Conservation (phyloP, 2,113 vertebrate genomes). For the Silurus meridionalis region DNA sequence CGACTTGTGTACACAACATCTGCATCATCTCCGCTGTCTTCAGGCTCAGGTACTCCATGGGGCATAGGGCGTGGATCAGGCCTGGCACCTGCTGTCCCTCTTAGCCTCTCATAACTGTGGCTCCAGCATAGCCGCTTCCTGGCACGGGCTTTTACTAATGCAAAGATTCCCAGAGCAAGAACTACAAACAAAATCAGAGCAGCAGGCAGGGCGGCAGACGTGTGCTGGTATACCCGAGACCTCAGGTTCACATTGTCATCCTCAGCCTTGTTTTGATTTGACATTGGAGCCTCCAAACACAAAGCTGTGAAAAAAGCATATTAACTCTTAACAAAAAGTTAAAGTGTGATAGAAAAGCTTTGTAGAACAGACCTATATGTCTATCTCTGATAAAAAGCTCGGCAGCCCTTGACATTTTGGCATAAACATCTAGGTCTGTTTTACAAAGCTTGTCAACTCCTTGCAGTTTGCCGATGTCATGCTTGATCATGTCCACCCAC, state of each 20-base stretch:
- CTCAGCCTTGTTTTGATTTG: constrained; percentile 47
- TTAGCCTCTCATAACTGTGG: constrained; percentile 74
- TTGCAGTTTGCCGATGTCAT: too few relatives aligned
- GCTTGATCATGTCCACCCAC: too few relatives aligned
- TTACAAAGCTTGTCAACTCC: too few relatives aligned
- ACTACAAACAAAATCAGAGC: constrained; percentile 64
- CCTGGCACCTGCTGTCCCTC: constrained; percentile 56
- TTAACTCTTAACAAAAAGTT: neutral
- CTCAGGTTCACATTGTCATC: constrained; percentile 49
- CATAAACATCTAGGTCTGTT: too few relatives aligned
- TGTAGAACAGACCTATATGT: too few relatives aligned
- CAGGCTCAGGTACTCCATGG: constrained; percentile 73
- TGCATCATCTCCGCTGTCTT: constrained; percentile 70
- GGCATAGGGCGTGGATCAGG: constrained; percentile 59
- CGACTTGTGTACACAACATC: constrained; percentile 77
- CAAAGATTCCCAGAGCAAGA: constrained; percentile 61
- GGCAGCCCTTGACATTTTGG: too few relatives aligned
- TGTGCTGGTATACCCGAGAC: constrained; percentile 60
- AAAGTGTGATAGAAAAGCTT: neutral
- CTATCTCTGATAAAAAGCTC: too few relatives aligned
- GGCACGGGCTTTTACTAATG: constrained; percentile 65
- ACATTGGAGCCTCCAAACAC: constrained; percentile 67
- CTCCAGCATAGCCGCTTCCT: constrained; percentile 75
- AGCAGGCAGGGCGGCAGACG: constrained; percentile 61
- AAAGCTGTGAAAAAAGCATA: constrained; percentile 59